Conservation (phyloP, 2,888 invertebrate genomes). For the Drosophila nigritarsus region DNA sequence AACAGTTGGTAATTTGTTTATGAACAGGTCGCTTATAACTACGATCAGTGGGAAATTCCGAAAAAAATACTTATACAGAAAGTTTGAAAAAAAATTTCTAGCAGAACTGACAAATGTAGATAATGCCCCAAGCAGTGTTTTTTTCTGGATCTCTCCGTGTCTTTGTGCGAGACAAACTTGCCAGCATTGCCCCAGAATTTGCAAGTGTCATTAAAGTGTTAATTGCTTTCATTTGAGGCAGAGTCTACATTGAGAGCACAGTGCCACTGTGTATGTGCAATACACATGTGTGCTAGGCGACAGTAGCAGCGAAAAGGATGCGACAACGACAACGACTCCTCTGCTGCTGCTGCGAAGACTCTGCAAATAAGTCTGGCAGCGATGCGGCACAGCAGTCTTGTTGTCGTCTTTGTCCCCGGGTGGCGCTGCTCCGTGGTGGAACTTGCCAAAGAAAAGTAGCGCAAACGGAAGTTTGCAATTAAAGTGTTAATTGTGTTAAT, state of each 20-base stretch:
- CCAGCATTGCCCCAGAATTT: constrained; percentile 53
- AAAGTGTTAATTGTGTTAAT: constrained; percentile 81
- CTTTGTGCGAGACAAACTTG: constrained; percentile 52
- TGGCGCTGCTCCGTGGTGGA: constrained; percentile 46
- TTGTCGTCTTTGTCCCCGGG: constrained; percentile 40
- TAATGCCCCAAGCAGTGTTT: constrained; percentile 27
- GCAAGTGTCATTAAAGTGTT: constrained; percentile 78
- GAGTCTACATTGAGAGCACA: constrained; percentile 34
- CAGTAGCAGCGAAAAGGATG: constrained; percentile 42
- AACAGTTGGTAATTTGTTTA: constrained; percentile 10
- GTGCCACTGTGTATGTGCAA: constrained; percentile 33
- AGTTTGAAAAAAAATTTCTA: constrained; percentile 30
- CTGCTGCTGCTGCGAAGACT: constrained; percentile 20
- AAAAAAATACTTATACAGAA: constrained; percentile 24
- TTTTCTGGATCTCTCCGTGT: constrained; percentile 17
- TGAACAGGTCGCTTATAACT: background rate
- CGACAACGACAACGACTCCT: constrained; percentile 6
- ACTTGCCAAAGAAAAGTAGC: constrained; percentile 65
- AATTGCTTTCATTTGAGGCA: constrained; percentile 74
- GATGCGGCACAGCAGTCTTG: constrained; percentile 4
- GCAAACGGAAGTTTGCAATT: constrained; percentile 78
- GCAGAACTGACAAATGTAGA: constrained; percentile 18
- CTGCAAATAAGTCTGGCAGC: constrained; percentile 46
- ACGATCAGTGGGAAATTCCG: constrained; percentile 11
- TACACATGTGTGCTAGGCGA: constrained; percentile 29